Conservation (phyloP, 2,888 invertebrate genomes). For the Megalurothrips usitatus region DNA sequence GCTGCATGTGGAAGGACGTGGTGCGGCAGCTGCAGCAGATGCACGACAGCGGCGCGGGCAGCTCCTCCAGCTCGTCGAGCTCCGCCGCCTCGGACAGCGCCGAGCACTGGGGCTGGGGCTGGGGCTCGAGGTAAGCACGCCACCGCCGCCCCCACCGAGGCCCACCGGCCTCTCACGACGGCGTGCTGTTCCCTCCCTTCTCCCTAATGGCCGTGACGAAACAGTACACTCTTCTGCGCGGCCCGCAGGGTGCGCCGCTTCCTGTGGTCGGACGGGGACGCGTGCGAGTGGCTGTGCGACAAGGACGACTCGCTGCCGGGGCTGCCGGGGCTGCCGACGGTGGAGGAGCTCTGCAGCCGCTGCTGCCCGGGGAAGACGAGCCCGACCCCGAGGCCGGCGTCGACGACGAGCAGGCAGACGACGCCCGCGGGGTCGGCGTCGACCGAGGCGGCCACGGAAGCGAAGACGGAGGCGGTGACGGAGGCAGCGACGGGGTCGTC, state of each 20-base stretch:
- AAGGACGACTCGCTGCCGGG: neutral
- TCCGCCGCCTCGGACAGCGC: too few relatives aligned
- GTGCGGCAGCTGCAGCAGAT: too few relatives aligned
- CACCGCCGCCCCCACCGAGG: too few relatives aligned
- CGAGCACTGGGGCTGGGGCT: too few relatives aligned
- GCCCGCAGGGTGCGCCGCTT: slow-evolving; percentile 3
- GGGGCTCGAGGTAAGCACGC: too few relatives aligned
- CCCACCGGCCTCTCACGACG: too few relatives aligned
- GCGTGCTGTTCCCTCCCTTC: too few relatives aligned
- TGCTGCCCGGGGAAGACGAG: neutral
- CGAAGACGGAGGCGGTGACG: neutral
- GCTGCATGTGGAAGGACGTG: too few relatives aligned
- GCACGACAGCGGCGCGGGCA: too few relatives aligned
- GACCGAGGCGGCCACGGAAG: neutral
- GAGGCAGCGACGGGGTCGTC: neutral
- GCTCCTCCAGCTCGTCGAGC: too few relatives aligned
- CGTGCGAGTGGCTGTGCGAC: slow-evolving; percentile 4
- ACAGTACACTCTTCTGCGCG: neutral
- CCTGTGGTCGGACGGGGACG: slow-evolving; percentile 4
- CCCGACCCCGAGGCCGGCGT: neutral
- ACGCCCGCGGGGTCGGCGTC: neutral
- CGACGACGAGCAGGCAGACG: neutral
- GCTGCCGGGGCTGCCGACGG: slow-evolving; percentile 6
- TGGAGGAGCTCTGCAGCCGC: neutral
- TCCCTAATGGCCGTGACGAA: too few relatives aligned